phyloP scores from a whole-genome alignment of 2,888 invertebrate genomes.

The Lasioglossum malachurum region DNA sequence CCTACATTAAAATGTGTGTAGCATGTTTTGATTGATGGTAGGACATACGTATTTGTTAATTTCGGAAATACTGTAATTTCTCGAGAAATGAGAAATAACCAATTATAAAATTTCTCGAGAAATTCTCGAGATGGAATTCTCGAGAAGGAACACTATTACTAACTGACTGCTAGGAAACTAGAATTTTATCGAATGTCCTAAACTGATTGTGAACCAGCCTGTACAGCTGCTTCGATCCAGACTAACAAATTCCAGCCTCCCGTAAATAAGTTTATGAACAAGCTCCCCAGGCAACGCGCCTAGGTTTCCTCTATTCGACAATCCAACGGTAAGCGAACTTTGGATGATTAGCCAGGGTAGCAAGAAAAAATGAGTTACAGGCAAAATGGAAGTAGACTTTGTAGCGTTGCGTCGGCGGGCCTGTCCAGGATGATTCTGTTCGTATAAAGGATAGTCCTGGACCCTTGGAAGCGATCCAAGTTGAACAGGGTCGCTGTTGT shows the following conservation, averaged over 20 bases:
- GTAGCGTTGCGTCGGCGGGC: conserved; percentile 57
- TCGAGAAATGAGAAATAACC: too few relatives aligned
- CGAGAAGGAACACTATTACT: too few relatives aligned
- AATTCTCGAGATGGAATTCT: too few relatives aligned
- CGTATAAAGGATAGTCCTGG: conserved; percentile 76
- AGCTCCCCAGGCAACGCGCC: not conserved
- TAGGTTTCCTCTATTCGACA: not conserved
- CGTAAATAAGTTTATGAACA: conserved; percentile 4
- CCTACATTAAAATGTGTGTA: too few relatives aligned
- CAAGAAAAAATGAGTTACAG: conserved; percentile 19
- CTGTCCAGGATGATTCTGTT: conserved; percentile 58
- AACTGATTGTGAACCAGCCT: too few relatives aligned
- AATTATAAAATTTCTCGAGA: too few relatives aligned
- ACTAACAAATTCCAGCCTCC: not conserved
- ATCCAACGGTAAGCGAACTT: not conserved
- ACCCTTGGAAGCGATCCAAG: conserved; percentile 81
- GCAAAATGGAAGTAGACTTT: conserved; percentile 36
- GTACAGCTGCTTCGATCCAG: not conserved
- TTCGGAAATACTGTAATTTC: too few relatives aligned
- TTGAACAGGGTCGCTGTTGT: conserved; percentile 81
- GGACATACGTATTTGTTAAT: too few relatives aligned
- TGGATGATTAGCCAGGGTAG: not conserved
- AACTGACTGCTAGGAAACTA: too few relatives aligned
- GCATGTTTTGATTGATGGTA: too few relatives aligned
- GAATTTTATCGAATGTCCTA: too few relatives aligned